Evolutionary conservation across 2,888 invertebrate species (phyloP), one percentile per base, ranked within the genome.

Genomic region (Matsumyia berberina): DNA sequence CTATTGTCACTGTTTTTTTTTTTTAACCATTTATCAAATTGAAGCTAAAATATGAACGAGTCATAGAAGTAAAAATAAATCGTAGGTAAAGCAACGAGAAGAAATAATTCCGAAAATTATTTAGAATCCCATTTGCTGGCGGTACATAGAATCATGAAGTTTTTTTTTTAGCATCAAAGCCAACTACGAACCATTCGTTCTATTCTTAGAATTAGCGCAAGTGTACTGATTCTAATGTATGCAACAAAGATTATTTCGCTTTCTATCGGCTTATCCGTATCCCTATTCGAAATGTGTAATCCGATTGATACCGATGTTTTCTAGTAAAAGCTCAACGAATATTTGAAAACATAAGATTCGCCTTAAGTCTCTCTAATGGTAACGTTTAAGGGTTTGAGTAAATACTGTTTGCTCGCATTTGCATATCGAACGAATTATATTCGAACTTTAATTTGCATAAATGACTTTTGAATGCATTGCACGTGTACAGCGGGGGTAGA

Each of bases 201-300:
- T 57, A 57, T 57, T 57, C n/a, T 57, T 57, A 57, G 55, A 57
- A 37, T 37, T n/a, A 57, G 35, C 55, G n/a, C 35, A 1, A 57
- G 5, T 35, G 11, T 55, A 9, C n/a, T 37, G 9, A 11, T 19
- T 57, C 5, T 19, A 17, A 11, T 33, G 12, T n/a, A 35, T 57
- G n/a, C 55, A 5, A 35, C 55, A 55, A 35, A 11, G 5, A 44
- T 17, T 12, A 44, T 11, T 35, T 55, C 4, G 11, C 19, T 57
- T 24, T 31, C 12, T 53, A 31, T 15, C 5, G 9, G 4, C 11
- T 35, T 55, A n/a, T n/a, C n/a, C n/a, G 35, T 35, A 53, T 53
- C 17, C 53, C 33, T 55, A 17, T 55, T 55, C 11, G 2, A 55
- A 55, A 55, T 17, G 11, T 55, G 11, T 37, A 57, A 35, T 57